Evolutionary conservation across 2,888 invertebrate genomes (phyloP).

Genomic region (Mythimna albipuncta): DNA sequence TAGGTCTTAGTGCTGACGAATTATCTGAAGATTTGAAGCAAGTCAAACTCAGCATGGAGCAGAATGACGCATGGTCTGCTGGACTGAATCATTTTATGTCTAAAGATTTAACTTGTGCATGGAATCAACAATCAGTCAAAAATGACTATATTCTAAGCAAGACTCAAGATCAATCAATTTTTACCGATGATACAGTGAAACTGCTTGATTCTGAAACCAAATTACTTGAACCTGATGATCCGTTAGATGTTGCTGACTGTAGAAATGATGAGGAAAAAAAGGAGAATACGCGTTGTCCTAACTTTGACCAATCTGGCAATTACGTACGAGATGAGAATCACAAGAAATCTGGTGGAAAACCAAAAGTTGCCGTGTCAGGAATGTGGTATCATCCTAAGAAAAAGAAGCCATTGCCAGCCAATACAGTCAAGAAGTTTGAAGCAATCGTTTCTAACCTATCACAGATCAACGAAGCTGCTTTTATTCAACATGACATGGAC

Average conservation of each 20-base stretch:
- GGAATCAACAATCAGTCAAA: conserved; percentile 77
- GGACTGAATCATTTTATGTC: conserved; percentile 75
- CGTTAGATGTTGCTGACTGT: conserved; percentile 68
- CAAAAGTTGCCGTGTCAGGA: conserved; percentile 82
- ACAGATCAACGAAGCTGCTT: conserved; percentile 82
- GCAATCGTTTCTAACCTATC: conserved; percentile 79
- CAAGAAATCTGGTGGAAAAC: conserved; percentile 79
- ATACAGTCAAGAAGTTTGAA: conserved; percentile 85
- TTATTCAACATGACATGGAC: conserved; percentile 88
- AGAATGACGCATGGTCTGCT: conserved; percentile 75
- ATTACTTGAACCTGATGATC: conserved; percentile 73
- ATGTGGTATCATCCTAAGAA: conserved; percentile 89
- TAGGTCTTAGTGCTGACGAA: conserved; percentile 82
- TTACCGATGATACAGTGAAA: conserved; percentile 72
- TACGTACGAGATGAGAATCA: conserved; percentile 82
- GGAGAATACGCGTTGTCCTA: conserved; percentile 78
- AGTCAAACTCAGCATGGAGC: conserved; percentile 74
- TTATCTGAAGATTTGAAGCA: conserved; percentile 80
- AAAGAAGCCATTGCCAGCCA: conserved; percentile 82
- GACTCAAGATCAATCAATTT: conserved; percentile 69
- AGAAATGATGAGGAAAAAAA: conserved; percentile 79
- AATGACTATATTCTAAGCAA: conserved; percentile 70
- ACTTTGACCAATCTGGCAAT: conserved; percentile 85
- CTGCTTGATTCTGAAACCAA: conserved; percentile 72
- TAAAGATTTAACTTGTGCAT: conserved; percentile 77